Evolutionary conservation across 2,888 invertebrate genomes (phyloP), one percentile per base, ranked within the genome.

Genomic region (Platycheirus rosarum): DNA sequence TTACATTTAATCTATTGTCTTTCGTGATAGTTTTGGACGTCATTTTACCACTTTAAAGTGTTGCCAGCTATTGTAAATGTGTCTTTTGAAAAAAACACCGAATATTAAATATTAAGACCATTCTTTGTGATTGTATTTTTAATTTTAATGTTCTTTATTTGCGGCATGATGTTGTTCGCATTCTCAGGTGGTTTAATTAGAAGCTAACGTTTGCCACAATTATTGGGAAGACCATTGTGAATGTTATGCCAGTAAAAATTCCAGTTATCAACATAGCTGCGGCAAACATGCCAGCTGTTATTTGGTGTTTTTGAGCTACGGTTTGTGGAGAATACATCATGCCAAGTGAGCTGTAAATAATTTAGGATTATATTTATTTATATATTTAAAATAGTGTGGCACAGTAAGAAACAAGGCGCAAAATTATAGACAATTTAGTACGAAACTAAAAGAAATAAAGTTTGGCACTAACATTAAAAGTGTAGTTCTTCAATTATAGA

Each of bases 231-330:
- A 94, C 87, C 85, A 95, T 93, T 0, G 96, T 94, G 88, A 95
- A 95, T 82, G 93, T 88, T 76, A 98, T 93, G n/a, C 98, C 98
- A 7, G 91, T 87, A 77, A 97, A 94, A 55, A 98, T 95, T 48
- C 98, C 98, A 0, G 97, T 94, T 32, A 98, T 95, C 1, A 99
- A 92, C 87, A 95, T 95, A 16, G 99, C 98, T 0, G 96, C 97
- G 44, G 96, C 98, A 90, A 97, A 96, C 99, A 99, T 99, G 71
- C 98, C 98, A 0, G 98, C 98, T 0, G 94, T 95, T 0, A 95
- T 92, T 13, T 96, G 95, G 89, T 97, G 92, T 87, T 96, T 94
- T 0, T 95, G 93, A n/a, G 95, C 94, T 13, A 97, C 97, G 40
- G 93, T 93, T 84, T 88, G 87, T 11, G 91, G 91, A 6, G 91